Evolutionary conservation across 1,140 invertebrate genomes (phyloP), one percentile per base, ranked within the genome.

Genomic region (Leptinotarsa undecemlineata): DNA sequence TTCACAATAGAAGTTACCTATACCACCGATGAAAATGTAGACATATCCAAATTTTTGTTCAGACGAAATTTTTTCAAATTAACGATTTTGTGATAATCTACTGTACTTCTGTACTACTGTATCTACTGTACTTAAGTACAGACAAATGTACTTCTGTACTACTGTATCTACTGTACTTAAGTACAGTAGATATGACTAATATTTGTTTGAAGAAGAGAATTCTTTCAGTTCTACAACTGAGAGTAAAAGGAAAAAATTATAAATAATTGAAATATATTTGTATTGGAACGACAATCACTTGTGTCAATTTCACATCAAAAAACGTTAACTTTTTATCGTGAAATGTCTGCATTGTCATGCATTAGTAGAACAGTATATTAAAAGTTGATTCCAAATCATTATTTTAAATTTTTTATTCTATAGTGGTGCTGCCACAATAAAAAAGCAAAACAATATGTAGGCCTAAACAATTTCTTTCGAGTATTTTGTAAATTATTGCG

Each of bases 381-480:
- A 20, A 15, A 61, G 60, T 61, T 19, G 8, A n/a, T 61, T 61
- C 17, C 60, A n/a, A n/a, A n/a, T 19, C 17, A 61, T 4, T 3
- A 20, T 42, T 42, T 42, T 3, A 66, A 33, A 69, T 69, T 13
- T 13, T 71, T 17, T 61, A 17, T 47, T 26, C 15, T 57, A 51
- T 20, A 8, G 69, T 71, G 69, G 48, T 48, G 20, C 21, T 13
- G 26, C 69, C 69, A 71, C 69, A 23, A 21, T 60, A 71, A 71
- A 71, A 71, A 71, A 71, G 33, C 48, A 57, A 33, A 69, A 69
- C 68, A 71, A 71, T 71, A 71, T 71, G 26, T 23, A 26, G 57
- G 69, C 48, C 57, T 61, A 61, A 71, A 71, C 26, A 71, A 20
- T 72, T 64, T 72, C 62, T 23, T 72, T 72, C 61, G 62, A 33